These are phyloP conservation scores for Phylloscopus collybita DNA, from an alignment of 2,797 vertebrate genomes.

Conservation along the genomic window DNA sequence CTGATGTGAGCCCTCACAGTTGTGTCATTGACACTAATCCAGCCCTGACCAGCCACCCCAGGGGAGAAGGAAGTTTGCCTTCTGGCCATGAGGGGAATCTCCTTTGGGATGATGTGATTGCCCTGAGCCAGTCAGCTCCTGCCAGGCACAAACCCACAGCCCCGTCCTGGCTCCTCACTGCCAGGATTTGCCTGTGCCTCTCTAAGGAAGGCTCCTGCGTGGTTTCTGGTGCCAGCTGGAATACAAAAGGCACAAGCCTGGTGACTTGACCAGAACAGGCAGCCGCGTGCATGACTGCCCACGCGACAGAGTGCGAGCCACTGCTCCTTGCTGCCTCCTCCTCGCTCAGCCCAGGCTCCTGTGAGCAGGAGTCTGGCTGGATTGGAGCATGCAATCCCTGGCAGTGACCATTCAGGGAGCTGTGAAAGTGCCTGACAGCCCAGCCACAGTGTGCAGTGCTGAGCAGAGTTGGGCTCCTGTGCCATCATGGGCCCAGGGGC, in stretches of 20 bases:
- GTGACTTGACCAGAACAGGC: neutral
- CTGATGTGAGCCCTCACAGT: neutral
- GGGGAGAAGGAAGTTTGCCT: neutral
- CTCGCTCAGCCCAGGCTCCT: neutral
- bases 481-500: neutral
- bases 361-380: neutral
- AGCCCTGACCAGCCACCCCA: neutral
- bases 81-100: accelerated
- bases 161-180: neutral
- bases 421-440: neutral
- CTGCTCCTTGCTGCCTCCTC: neutral
- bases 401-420: neutral
- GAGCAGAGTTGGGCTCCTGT: neutral
- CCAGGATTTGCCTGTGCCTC: neutral
- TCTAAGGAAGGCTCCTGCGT: neutral
- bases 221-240: neutral
- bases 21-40: neutral
- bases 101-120: neutral
- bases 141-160: neutral
- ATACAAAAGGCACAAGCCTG: neutral
- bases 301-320: neutral
- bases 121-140: neutral
- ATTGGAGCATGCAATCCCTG: accelerated
- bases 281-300: neutral
- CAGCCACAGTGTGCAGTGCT: neutral